These are phyloP conservation scores for Ptychochromis oligacanthus DNA, from an alignment of 2,113 vertebrate genomes.

Conservation along the genomic window DNA sequence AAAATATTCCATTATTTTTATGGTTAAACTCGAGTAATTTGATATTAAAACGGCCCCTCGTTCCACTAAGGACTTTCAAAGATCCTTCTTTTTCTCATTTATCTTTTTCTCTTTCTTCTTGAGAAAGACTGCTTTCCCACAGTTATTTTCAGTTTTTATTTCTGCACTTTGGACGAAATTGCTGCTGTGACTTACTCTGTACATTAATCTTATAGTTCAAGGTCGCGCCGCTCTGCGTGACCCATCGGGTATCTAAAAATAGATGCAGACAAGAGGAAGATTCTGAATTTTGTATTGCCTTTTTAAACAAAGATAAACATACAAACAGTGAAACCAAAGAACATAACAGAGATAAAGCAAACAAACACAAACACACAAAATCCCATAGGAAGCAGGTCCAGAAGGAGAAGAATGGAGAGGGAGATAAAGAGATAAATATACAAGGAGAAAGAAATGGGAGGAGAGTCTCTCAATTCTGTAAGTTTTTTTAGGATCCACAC, in stretches of 20 bases:
- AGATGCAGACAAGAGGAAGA: neutral
- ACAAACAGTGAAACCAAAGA: neutral
- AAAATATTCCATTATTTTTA: constrained; percentile 62
- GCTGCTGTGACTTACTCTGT: neutral
- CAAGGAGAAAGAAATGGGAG: neutral
- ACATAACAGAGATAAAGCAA: neutral
- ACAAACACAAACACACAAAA: neutral
- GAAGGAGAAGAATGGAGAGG: neutral
- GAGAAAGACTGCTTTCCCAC: neutral
- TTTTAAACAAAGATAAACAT: neutral
- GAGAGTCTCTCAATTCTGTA: neutral
- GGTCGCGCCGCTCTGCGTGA: neutral
- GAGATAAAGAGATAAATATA: neutral
- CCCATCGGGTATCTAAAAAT: neutral
- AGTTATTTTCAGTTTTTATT: neutral
- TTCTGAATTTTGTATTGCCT: fast-evolving
- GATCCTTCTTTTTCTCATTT: neutral
- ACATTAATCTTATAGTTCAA: neutral
- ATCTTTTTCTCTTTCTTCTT: neutral
- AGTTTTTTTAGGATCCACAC: neutral
- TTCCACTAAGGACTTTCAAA: neutral
- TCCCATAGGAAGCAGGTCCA: neutral
- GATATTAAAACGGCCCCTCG: neutral
- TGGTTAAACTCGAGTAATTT: constrained; percentile 43
- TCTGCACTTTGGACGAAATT: neutral